phyloP scores from a whole-genome alignment of 1,140 invertebrate genomes.

The Apocrypta bakeri region DNA sequence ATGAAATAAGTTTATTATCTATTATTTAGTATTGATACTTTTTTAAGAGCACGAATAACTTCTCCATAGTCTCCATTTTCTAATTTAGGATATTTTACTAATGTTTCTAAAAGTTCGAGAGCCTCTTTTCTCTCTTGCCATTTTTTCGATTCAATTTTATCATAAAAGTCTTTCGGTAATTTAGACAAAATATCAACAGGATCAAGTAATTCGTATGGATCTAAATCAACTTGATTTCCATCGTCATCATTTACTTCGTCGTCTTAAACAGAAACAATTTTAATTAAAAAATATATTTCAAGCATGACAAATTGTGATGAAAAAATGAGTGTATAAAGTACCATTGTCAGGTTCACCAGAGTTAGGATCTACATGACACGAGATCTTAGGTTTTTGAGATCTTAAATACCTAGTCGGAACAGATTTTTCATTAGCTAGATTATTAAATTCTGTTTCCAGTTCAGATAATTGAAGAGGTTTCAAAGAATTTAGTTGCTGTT shows the following conservation, averaged over 20 bases:
- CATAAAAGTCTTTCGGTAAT: conserved; percentile 96
- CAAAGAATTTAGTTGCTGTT: conserved; percentile 88
- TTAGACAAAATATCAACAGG: conserved; percentile 95
- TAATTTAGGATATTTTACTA: conserved; percentile 90
- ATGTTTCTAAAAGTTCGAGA: conserved; percentile 85
- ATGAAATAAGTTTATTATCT: not conserved
- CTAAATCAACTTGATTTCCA: conserved; percentile 81
- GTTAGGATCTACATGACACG: conserved; percentile 76
- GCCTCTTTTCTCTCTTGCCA: conserved; percentile 98
- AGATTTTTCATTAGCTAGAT: conserved; percentile 81
- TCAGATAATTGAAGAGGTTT: conserved; percentile 94
- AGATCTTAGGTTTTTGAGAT: conserved; percentile 89
- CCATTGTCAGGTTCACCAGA: conserved; percentile 73
- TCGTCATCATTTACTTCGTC: conserved; percentile 78
- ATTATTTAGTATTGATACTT: conserved; percentile 77
- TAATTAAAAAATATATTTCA: not conserved
- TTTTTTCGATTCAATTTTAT: conserved; percentile 96
- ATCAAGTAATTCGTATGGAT: conserved; percentile 93
- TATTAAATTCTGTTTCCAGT: conserved; percentile 90
- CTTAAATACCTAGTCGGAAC: conserved; percentile 86
- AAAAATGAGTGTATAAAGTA: conserved; percentile 57
- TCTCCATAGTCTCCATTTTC: conserved; percentile 95
- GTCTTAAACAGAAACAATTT: conserved; percentile 59
- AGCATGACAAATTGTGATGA: conserved; percentile 3
- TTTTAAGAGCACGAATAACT: conserved; percentile 90